Conservation (phyloP, 2,797 vertebrate species). For the Ptychobarbus kaznakovi region DNA sequence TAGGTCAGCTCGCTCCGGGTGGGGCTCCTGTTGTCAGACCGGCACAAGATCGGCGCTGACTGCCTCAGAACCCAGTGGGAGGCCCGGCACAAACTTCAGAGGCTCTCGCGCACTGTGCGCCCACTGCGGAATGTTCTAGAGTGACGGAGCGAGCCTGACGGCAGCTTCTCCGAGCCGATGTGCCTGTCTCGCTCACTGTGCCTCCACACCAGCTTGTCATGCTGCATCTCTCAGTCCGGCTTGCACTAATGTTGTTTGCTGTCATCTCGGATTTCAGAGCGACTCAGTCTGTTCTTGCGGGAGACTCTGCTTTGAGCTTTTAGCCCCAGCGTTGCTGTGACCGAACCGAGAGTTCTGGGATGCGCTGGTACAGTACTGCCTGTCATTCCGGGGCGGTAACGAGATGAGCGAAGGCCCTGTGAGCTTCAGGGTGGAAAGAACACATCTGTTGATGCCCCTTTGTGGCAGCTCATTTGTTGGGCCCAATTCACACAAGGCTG, state of each 20-base stretch:
- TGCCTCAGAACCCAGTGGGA: slow-evolving; percentile 49
- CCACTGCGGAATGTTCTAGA: slow-evolving; percentile 31
- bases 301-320: slow-evolving; percentile 55
- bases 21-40: slow-evolving; percentile 30
- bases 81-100: slow-evolving; percentile 39
- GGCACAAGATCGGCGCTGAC: slow-evolving; percentile 16
- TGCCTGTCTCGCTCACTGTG: slow-evolving; percentile 12
- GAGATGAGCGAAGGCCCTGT: slow-evolving; percentile 40
- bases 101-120: slow-evolving; percentile 9
- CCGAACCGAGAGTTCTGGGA: slow-evolving; percentile 24
- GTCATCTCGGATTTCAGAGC: slow-evolving; percentile 66
- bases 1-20: slow-evolving; percentile 33
- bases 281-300: slow-evolving; percentile 66
- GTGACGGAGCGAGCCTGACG: slow-evolving; percentile 23
- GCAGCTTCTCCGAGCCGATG: slow-evolving; percentile 27
- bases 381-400: slow-evolving; percentile 40
- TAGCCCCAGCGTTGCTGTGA: slow-evolving; percentile 18
- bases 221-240: slow-evolving; percentile 35
- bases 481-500: slow-evolving; percentile 11
- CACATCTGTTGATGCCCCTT: slow-evolving; percentile 21
- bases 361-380: slow-evolving; percentile 16
- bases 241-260: slow-evolving; percentile 65
- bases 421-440: slow-evolving; percentile 30
- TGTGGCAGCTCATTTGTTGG: slow-evolving; percentile 25
- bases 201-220: slow-evolving; percentile 54